Evolutionary conservation across 2,113 vertebrate species (phyloP), one percentile per base, ranked within the genome.

Genomic region (Xiphophorus maculatus): DNA sequence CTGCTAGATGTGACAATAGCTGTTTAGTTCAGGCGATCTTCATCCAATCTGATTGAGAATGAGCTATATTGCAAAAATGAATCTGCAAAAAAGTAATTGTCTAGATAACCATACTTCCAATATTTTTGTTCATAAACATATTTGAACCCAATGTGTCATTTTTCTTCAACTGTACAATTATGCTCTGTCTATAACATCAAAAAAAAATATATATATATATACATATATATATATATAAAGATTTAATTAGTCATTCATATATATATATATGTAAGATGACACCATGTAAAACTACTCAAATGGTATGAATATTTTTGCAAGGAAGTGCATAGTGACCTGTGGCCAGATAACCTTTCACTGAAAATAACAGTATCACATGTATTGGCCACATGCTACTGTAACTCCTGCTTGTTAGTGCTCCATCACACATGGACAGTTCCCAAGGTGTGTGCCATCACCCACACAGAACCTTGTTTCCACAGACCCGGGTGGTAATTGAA

Each of bases 361-460:
- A 27, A 14, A 68, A 32, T 44, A 72, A 66, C 44, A 72, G 29
- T 60, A 63, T 48, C n/a, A 40, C 54, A 19, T 25, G 30, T 51
- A 19, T 58, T 65, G 71, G 67, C 27, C 37, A 32, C n/a, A 67
- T 48, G 30, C 66, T 14, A 67, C 37, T 67, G 65, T 44, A 58
- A 69, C 40, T 73, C 33, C 33, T 54, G 65, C 48, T 81, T 78
- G 40, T 64, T 61, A 68, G 69, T 76, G 74, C 76, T 79, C 68
- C 35, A 77, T 82, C 62, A 82, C 37, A 79, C 14, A 4, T 42
- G 25, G 77, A 69, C 71, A 80, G 65, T 63, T 81, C 72, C 62
- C 37, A 69, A 42, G 61, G 73, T 83, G 60, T 64, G 64, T 19
- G 66, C 71, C 71, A 69, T 88, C 86, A 89, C 88, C 85, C 80